A percentile compares a stretch with the other conserved stretches of the same genome.
These are phyloP conservation scores for Noctua janthe DNA, from an alignment of 2,888 invertebrate genomes.

Conservation along the genomic window DNA sequence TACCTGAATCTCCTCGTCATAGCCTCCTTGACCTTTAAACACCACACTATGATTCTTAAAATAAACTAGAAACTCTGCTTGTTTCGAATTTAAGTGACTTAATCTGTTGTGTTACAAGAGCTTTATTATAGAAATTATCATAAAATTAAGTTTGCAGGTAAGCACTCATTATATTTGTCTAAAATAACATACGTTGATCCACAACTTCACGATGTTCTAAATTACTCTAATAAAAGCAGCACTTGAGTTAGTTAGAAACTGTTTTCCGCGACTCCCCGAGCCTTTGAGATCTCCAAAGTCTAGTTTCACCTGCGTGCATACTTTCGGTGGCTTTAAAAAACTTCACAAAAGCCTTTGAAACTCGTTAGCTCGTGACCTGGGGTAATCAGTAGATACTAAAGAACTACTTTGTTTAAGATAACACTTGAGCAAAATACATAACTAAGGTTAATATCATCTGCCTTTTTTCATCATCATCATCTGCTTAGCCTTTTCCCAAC, in stretches of 20 bases:
- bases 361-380: conserved; percentile 8
- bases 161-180: too few relatives aligned
- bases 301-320: background rate
- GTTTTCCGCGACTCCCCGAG: background rate
- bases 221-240: background rate
- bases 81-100: too few relatives aligned
- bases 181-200: background rate
- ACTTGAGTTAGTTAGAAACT: conserved; percentile 5
- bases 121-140: too few relatives aligned
- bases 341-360: conserved; percentile 23
- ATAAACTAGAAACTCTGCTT: too few relatives aligned
- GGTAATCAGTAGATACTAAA: conserved; percentile 2
- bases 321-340: conserved; percentile 4
- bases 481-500: too few relatives aligned
- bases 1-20: too few relatives aligned
- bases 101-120: too few relatives aligned
- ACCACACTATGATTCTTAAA: too few relatives aligned
- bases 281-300: conserved; percentile 8
- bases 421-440: too few relatives aligned
- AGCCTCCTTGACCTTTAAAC: too few relatives aligned
- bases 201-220: background rate
- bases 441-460: background rate
- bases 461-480: too few relatives aligned
- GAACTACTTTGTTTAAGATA: conserved; percentile 2
- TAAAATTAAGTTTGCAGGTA: too few relatives aligned